Conservation (phyloP, 1,140 invertebrate genomes). For the Andrena cerasifolii region DNA sequence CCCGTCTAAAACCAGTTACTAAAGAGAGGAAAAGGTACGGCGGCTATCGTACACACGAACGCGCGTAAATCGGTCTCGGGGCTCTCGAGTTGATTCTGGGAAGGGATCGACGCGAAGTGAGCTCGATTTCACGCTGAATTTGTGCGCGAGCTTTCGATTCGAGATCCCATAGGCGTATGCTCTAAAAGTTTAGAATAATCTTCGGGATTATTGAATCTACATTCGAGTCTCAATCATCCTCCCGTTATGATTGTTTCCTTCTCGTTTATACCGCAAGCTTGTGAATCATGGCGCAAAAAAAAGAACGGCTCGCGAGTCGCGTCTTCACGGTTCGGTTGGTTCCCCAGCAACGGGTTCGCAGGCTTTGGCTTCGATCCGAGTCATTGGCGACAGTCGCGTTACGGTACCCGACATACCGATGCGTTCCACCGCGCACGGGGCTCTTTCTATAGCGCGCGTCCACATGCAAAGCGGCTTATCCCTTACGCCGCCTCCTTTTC, state of each 20-base stretch:
- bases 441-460: conserved; percentile 19
- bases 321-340: background rate
- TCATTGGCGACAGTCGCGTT: conserved; percentile 54
- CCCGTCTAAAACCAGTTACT: conserved; percentile 5
- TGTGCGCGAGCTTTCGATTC: conserved; percentile 2
- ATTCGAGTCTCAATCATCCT: too few species aligned
- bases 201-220: too few species aligned
- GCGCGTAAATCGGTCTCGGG: background rate
- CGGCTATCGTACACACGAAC: background rate
- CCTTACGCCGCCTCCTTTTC: conserved; percentile 58
- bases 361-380: conserved; percentile 43
- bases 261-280: too few species aligned
- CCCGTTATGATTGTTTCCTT: too few species aligned
- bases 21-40: background rate
- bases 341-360: conserved; percentile 30
- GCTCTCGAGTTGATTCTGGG: conserved; percentile 2
- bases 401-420: conserved; percentile 63
- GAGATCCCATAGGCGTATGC: too few species aligned
- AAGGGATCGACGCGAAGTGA: background rate
- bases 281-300: too few species aligned
- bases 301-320: too few species aligned
- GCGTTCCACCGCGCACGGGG: conserved; percentile 26
- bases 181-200: too few species aligned
- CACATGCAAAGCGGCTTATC: conserved; percentile 35
- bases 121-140: conserved; percentile 2